Evolutionary conservation across 2,888 invertebrate species (phyloP).

Genomic region (Drosophila monieri): DNA sequence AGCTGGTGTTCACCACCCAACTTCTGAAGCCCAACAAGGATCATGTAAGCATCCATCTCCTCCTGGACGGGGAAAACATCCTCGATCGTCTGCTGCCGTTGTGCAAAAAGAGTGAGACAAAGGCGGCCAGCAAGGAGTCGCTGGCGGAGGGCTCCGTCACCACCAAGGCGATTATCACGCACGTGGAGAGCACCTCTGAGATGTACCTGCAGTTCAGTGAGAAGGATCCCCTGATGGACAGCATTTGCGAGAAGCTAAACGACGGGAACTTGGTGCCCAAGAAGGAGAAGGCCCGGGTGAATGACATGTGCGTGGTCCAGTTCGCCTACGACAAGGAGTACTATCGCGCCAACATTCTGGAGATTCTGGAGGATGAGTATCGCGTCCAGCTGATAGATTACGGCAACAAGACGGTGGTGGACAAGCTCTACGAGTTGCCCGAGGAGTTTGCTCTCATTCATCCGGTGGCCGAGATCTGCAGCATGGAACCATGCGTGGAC

Average conservation of each 20-base stretch:
- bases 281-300: conserved; percentile 46
- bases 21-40: conserved; percentile 88
- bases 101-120: conserved; percentile 82
- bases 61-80: conserved; percentile 87
- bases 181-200: conserved; percentile 89
- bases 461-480: conserved; percentile 86
- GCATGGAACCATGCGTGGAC: conserved; percentile 86
- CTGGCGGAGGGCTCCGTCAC: conserved; percentile 48
- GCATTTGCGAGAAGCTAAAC: conserved; percentile 46
- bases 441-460: conserved; percentile 86
- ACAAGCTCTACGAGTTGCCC: conserved; percentile 86
- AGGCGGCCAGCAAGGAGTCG: conserved; percentile 25
- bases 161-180: conserved; percentile 87
- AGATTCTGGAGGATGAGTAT: conserved; percentile 85
- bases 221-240: conserved; percentile 63
- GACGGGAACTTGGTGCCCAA: conserved; percentile 77
- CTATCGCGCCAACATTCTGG: conserved; percentile 95
- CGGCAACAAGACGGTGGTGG: conserved; percentile 86
- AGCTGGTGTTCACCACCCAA: conserved; percentile 88
- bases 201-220: conserved; percentile 90
- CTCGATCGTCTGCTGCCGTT: conserved; percentile 86
- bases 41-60: conserved; percentile 87
- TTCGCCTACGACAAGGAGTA: conserved; percentile 92
- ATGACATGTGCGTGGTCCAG: conserved; percentile 89
- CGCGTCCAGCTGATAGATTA: conserved; percentile 90